A percentile compares a stretch with the other conserved stretches of the same genome.
phyloP scores from a whole-genome alignment of 2,888 invertebrate species.

The Dynastes tityus region DNA sequence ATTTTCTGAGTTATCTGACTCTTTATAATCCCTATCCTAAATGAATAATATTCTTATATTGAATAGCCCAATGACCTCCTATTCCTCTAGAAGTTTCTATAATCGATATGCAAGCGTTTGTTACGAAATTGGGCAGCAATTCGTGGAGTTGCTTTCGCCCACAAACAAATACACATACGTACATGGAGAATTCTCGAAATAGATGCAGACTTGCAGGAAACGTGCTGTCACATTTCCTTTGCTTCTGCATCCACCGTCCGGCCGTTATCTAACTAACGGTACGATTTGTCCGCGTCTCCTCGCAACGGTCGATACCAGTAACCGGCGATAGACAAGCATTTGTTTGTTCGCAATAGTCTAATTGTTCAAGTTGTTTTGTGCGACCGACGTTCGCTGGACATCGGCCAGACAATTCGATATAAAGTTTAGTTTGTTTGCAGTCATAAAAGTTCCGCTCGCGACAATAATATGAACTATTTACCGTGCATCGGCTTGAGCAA shows the following conservation, averaged over 20 bases:
- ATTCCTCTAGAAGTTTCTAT: not conserved
- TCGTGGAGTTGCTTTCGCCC: constrained; percentile 15
- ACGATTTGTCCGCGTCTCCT: constrained; percentile 27
- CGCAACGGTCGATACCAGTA: constrained; percentile 17
- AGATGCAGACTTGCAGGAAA: constrained; percentile 23
- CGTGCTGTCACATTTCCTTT: constrained; percentile 15
- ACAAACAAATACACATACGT: not conserved
- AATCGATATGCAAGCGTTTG: not conserved
- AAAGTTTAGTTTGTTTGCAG: constrained; percentile 25
- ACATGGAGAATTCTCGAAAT: not conserved
- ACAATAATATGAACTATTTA: no score
- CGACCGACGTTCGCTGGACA: constrained; percentile 10
- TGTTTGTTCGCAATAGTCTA: constrained; percentile 28
- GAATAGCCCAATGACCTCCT: not conserved
- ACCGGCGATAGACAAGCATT: constrained; percentile 30
- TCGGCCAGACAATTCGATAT: constrained; percentile 30
- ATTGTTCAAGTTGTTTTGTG: constrained; percentile 14
- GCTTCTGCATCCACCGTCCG: constrained; percentile 17
- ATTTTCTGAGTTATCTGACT: no score
- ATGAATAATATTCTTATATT: not conserved
- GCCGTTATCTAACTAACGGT: constrained; percentile 18
- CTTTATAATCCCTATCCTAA: no score
- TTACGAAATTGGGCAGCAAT: not conserved
- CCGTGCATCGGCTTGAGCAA: not conserved
- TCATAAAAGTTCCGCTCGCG: not conserved